These are phyloP conservation scores for Brachyptera putata DNA, from an alignment of 2,888 invertebrate species.

Conservation along the genomic window DNA sequence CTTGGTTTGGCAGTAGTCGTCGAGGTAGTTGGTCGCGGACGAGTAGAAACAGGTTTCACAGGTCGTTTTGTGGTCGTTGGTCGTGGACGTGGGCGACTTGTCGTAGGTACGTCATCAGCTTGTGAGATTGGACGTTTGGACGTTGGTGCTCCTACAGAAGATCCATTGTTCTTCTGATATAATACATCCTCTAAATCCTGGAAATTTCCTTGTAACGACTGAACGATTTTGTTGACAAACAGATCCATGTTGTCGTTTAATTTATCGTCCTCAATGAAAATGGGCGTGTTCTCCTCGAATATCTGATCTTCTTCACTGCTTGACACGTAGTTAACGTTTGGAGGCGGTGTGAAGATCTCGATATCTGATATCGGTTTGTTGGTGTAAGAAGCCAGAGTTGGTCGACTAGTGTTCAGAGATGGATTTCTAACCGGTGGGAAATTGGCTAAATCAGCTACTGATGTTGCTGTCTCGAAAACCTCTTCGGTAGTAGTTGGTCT, in stretches of 20 bases:
- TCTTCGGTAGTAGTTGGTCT: background rate
- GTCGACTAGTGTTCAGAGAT: conserved; percentile 61
- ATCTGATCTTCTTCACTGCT: conserved; percentile 51
- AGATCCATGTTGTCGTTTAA: conserved; percentile 74
- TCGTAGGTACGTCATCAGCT: conserved; percentile 33
- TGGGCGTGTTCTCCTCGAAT: conserved; percentile 56
- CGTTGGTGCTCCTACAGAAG: conserved; percentile 19
- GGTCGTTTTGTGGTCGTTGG: conserved; percentile 34
- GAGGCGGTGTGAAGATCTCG: conserved; percentile 27
- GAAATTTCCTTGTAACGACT: conserved; percentile 78
- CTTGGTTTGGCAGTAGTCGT: conserved; percentile 38
- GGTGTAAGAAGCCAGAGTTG: conserved; percentile 30
- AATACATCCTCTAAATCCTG: conserved; percentile 75
- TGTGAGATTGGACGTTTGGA: conserved; percentile 26
- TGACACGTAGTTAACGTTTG: conserved; percentile 45
- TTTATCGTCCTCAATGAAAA: conserved; percentile 70
- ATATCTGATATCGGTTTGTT: too few relatives aligned
- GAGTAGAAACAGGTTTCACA: background rate
- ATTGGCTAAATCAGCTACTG: conserved; percentile 62
- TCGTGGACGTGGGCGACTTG: conserved; percentile 36
- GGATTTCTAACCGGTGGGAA: conserved; percentile 85
- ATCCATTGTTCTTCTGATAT: conserved; percentile 46
- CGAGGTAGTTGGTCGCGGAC: conserved; percentile 37
- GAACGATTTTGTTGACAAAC: conserved; percentile 78
- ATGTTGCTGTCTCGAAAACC: background rate